Base-by-base conservation (phyloP, 2,888 invertebrate genomes). In the Aradus depressus region DNA sequence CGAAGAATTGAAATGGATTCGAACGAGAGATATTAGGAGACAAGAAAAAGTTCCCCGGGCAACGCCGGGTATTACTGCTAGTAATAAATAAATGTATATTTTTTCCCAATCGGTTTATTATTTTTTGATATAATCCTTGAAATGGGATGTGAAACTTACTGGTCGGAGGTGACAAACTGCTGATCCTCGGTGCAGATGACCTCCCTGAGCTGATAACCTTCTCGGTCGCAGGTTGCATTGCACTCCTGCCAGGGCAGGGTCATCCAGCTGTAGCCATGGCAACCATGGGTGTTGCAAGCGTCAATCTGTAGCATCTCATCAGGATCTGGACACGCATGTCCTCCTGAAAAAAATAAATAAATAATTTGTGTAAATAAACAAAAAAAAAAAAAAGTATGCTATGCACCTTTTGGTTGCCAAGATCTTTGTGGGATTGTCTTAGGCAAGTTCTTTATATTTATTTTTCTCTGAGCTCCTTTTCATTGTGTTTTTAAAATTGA, bases 161-260 rank as follows among this genome's bases (percentile, higher is more conserved):
- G 63, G 26, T 71, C 68, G 56, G 75, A 74, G 2, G 72, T 65
- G 0, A 75, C 75, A 19, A 72, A 71, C 51, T 73, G 71, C 26
- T 74, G 75, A 47, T 75, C 73, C 60, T 74, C 73, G 55, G 76
- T 72, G 59, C 77, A 78, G 72, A 75, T 76, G 4, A 77, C 75
- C 45, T 67, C 68, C 23, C 70, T 57, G 25, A 60, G 60, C 59
- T 68, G 68, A 26, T 65, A 57, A 3, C 67, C 67, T 26, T 62
- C 63, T 3, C 65, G 65, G 37, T 60, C 60, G 47, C 68, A 68
- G 54, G 72, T 73, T 2, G 60, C 59, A 38, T 65, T 70, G 57
- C 75, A 75, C 0, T 73, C 70, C 31, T 75, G 74, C 77, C 77
- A 77, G 0, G 76, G 76, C 0, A 76, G 70, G 2, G 75, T 71